Conservation (phyloP, 2,113 vertebrate genomes). For the Gymnogyps californianus region DNA sequence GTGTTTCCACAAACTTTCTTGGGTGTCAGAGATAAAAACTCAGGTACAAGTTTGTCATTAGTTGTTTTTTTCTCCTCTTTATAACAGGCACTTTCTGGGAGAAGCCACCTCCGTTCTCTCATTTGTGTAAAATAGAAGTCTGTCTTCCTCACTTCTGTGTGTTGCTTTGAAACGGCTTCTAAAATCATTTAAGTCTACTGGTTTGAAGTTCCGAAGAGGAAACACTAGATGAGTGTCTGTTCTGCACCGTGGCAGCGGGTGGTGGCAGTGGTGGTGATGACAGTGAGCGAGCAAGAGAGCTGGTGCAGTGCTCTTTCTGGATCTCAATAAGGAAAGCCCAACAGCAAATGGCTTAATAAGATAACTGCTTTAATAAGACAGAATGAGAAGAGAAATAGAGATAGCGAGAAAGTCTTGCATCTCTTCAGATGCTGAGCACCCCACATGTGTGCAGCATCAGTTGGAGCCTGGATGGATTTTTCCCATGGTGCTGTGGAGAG, state of each 20-base stretch:
- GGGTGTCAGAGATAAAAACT: background rate
- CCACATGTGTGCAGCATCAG: background rate
- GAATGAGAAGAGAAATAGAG: background rate
- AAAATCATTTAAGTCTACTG: background rate
- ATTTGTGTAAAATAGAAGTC: background rate
- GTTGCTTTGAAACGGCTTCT: background rate
- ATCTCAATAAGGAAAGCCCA: background rate
- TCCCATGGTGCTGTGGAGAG: background rate
- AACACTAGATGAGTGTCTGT: background rate
- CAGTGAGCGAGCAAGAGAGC: fast-evolving
- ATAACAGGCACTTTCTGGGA: background rate
- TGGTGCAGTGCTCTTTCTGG: background rate
- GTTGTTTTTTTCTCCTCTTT: background rate
- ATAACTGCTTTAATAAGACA: background rate
- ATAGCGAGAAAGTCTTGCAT: background rate
- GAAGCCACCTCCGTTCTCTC: background rate
- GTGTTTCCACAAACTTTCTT: background rate
- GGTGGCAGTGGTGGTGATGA: background rate
- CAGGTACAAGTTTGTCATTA: background rate
- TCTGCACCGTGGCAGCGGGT: fast-evolving
- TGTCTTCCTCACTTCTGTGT: background rate
- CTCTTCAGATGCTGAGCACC: background rate
- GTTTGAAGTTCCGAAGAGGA: background rate
- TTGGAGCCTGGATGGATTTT: background rate
- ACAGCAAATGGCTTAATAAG: background rate